Conservation (phyloP, 2,888 invertebrate genomes). For the Ectobius pallidus region DNA sequence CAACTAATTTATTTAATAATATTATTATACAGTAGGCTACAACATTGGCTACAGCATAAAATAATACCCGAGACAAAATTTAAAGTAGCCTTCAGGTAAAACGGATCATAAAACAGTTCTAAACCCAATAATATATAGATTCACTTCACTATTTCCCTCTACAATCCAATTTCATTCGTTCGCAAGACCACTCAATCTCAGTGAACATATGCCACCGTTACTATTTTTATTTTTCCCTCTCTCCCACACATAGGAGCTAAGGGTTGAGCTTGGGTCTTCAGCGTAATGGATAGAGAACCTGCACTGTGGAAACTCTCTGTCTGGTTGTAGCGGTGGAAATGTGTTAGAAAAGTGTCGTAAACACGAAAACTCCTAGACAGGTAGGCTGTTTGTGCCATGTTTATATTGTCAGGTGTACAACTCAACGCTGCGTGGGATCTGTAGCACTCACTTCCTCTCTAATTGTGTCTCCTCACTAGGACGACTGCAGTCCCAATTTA, state of each 20-base stretch:
- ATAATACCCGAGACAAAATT: too few relatives aligned
- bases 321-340: slow-evolving; percentile 7
- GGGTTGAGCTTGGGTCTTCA: not conserved
- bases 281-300: slow-evolving; percentile 5
- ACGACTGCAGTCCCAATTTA: too few relatives aligned
- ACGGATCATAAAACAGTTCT: too few relatives aligned
- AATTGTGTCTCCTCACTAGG: too few relatives aligned
- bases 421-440: too few relatives aligned
- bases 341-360: slow-evolving; percentile 30
- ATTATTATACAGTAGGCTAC: too few relatives aligned
- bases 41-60: too few relatives aligned
- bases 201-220: slow-evolving; percentile 6
- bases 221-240: slow-evolving; percentile 14
- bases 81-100: too few relatives aligned
- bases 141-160: slow-evolving; percentile 10
- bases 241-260: not conserved
- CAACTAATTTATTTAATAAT: too few relatives aligned
- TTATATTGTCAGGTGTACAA: not conserved
- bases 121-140: too few relatives aligned
- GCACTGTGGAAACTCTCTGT: not conserved
- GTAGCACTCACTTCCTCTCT: too few relatives aligned
- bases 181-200: slow-evolving; percentile 8
- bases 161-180: not conserved
- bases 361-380: slow-evolving; percentile 16
- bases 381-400: not conserved